Base-by-base conservation (phyloP, 92 coral and sea anemone genomes). In the Parazoanthus atlanticus region DNA sequence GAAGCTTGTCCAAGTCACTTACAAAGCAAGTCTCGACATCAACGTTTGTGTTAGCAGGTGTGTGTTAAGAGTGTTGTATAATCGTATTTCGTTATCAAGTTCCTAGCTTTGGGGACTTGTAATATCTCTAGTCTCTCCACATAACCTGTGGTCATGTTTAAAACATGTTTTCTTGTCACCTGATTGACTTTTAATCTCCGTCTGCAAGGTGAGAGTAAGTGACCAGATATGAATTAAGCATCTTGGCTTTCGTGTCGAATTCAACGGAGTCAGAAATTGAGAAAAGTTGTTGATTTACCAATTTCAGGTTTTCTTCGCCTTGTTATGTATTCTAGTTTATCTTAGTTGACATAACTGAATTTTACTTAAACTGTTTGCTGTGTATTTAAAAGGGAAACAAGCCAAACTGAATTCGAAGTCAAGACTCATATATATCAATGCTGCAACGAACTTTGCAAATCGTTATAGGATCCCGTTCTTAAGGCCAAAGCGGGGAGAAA, bases 1-100 rank as follows among this genome's bases (percentile, higher is more conserved):
- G 26, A 70, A 47, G 38, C n/a, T 58, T 56, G 84, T 69, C 87
- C 43, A 84, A 84, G 66, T 46, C 65, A 28, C 67, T 67, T 31
- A 26, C 78, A 19, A 84, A 26, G 40, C 78, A 84, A 28, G 34
- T 49, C 78, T 71, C 87, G 66, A 43, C 65, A 8, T 40, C 87
- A 31, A 32, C 65, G 78, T 84, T 28, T 16, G 38, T 31, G 5
- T 47, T 21, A 43, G 87, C 87, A 84, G 87, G 87, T 84, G 78
- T 41, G 78, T 43, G 4, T 21, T 69, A 41, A 47, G 65, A 69
- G 23, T 84, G 13, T 66, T 70, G 41, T 70, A 69, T 46, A 71
- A 43, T 28, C 49, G 66, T 69, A 36, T 69, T 84, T 67, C 33
- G 30, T 84, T 84, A 70, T 84, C 43, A 84, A 69, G 40, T 43